Base-by-base conservation (phyloP, 64 coral and sea anemone species). In the Hydrozoanthus tunicans region DNA sequence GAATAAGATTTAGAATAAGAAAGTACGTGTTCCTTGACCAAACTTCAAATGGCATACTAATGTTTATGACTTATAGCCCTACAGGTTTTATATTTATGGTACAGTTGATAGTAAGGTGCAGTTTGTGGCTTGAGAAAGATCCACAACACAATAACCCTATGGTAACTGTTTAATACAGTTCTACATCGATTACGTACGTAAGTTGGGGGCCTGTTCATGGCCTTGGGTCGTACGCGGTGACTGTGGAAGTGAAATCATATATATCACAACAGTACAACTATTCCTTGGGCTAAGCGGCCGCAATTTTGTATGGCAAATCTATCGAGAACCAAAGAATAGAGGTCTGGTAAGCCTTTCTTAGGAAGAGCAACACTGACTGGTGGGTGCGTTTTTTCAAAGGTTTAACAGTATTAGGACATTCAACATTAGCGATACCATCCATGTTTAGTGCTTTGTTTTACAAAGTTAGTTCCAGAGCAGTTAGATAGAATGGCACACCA, bases 341-440 rank as follows among this genome's bases (percentile, higher is more conserved):
- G 54, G 86, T 71, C 64, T 90, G 71, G 86, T 90, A 71, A 71
- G 57, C 72, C 72, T 90, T 90, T 62, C 58, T 78, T 51, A 90
- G 86, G 73, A 90, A 78, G 77, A 90, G 72, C 77, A 90, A 90
- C 86, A 77, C 86, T 27, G 71, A 90, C 58, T 78, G 56, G 58
- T 90, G 73, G 86, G 77, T 64, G 11, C 51, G 71, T 77, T 90
- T 90, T 78, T 90, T 78, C 68, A 90, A 90, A 90, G 86, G 51
- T 90, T 90, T 78, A 52, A 75, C 86, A 77, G 86, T 43, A 23
- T 59, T 12, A 58, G 70, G 86, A 53, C 86, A 71, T 89, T 73
- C 74, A 69, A 77, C 70, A 89, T 74, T 69, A 62, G 71, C 86
- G 76, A 89, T 77, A 11, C 60, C 20, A 77, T 89, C 54, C 55